Percentiles rank a stretch among this genome's conserved stretches.
Conservation (phyloP, 2,888 invertebrate species). For the Athalia circularis region DNA sequence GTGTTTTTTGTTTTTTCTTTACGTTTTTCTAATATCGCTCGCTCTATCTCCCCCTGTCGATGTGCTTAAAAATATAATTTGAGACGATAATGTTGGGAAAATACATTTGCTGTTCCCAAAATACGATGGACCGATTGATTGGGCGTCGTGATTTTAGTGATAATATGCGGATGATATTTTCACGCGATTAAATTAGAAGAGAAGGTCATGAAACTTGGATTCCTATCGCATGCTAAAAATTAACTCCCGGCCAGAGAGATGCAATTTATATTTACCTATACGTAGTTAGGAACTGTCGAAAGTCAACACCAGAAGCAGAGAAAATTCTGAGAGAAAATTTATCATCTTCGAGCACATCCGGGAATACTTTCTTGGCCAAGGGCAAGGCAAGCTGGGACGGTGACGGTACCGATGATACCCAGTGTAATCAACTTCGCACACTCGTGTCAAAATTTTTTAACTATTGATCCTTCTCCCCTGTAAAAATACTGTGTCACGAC, state of each 20-base stretch:
- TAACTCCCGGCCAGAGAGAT: neutral
- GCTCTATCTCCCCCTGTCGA: neutral
- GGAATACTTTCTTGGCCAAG: no score
- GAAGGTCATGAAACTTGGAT: neutral
- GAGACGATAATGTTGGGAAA: no score
- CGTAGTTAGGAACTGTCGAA: conserved; percentile 32
- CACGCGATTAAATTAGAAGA: neutral
- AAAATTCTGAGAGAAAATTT: neutral
- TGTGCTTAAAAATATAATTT: conserved; percentile 34
- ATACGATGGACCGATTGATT: neutral
- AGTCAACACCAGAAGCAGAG: neutral
- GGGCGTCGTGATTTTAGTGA: neutral
- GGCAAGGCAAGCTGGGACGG: no score
- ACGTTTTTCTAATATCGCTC: conserved; percentile 10
- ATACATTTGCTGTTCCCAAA: neutral
- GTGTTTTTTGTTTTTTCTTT: conserved; percentile 8
- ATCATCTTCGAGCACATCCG: no score
- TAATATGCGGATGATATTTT: neutral
- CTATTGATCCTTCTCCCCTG: conserved; percentile 11
- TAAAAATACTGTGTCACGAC: conserved; percentile 15
- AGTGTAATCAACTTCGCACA: no score
- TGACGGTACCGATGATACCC: no score
- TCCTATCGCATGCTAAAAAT: neutral
- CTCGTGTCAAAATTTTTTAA: no score
- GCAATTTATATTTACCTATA: neutral